phyloP scores from a whole-genome alignment of 2,113 vertebrate species.

The Myanophis thanlyinensis region DNA sequence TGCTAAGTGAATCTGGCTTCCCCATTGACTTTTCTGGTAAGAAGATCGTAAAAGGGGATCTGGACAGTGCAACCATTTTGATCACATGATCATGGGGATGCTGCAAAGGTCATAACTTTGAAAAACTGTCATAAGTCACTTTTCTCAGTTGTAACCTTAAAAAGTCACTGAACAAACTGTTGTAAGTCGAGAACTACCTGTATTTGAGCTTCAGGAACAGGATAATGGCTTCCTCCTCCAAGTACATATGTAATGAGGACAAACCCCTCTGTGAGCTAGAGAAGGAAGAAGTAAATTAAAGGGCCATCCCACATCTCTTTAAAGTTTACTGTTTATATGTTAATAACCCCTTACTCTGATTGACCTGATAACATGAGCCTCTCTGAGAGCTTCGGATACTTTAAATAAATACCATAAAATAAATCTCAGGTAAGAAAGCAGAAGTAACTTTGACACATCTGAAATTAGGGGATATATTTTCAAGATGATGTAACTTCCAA shows the following conservation, averaged over 20 bases:
- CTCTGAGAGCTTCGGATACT: neutral
- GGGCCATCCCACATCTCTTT: neutral
- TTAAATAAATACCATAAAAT: neutral
- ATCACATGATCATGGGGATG: too few species aligned
- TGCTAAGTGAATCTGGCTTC: too few species aligned
- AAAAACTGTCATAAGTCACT: too few species aligned
- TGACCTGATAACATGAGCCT: neutral
- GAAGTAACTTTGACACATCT: neutral
- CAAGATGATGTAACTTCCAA: neutral
- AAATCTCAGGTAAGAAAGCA: neutral
- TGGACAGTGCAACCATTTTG: too few species aligned
- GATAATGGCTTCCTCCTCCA: neutral
- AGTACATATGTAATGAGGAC: neutral
- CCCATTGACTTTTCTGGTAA: too few species aligned
- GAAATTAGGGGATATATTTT: neutral
- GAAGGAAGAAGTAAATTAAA: neutral
- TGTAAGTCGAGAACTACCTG: too few species aligned
- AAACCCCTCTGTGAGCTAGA: neutral
- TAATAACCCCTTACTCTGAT: neutral
- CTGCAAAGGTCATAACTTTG: too few species aligned
- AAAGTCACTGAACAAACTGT: too few species aligned
- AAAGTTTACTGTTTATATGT: neutral
- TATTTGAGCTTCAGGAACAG: neutral
- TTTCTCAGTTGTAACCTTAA: too few species aligned
- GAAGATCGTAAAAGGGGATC: too few species aligned